Evolutionary conservation across 2,888 invertebrate genomes (phyloP).

Genomic region (Caradrina clavipalpis): DNA sequence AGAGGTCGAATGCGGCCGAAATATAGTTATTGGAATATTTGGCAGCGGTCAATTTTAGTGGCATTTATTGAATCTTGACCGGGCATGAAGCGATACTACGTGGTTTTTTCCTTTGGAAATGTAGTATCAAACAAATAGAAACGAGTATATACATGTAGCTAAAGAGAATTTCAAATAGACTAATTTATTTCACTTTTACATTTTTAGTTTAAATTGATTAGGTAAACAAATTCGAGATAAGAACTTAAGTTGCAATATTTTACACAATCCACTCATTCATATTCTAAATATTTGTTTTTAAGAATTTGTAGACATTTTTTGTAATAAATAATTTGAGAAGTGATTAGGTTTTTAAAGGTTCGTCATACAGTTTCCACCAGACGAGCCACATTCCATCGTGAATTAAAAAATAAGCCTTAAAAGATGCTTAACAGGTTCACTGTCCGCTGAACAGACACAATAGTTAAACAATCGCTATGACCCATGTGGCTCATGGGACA

Average conservation of each 20-base stretch:
- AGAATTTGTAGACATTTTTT: background rate
- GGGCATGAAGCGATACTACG: background rate
- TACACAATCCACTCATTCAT: no score
- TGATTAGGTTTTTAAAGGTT: no score
- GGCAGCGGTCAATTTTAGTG: conserved; percentile 40
- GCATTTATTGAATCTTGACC: conserved; percentile 46
- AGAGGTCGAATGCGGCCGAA: conserved; percentile 14
- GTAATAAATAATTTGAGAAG: background rate
- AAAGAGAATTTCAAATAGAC: no score
- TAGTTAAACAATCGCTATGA: no score
- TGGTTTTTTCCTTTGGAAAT: background rate
- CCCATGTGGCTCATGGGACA: no score
- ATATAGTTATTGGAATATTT: conserved; percentile 47
- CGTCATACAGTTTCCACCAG: no score
- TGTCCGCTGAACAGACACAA: no score
- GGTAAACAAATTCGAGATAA: background rate
- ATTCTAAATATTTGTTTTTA: no score
- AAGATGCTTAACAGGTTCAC: no score
- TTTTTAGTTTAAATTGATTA: background rate
- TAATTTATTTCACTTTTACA: no score
- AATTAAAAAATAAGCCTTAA: no score
- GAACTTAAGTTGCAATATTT: background rate
- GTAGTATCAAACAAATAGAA: background rate
- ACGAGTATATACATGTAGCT: background rate
- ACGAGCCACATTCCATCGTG: no score